phyloP scores from a whole-genome alignment of 2,113 vertebrate genomes.

The Phalacrocorax aristotelis region DNA sequence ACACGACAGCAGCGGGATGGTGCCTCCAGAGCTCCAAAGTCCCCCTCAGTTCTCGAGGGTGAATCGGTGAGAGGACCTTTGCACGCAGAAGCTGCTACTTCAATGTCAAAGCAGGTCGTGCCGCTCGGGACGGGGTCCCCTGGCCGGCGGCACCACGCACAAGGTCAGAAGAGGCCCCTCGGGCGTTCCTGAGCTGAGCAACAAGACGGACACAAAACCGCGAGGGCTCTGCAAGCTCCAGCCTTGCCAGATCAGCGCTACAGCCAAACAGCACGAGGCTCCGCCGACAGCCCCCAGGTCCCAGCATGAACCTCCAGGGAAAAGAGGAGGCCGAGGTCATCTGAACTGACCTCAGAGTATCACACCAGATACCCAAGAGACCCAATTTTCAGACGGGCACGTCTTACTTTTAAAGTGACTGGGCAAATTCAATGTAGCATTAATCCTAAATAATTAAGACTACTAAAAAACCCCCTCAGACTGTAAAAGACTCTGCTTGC shows the following conservation, averaged over 20 bases:
- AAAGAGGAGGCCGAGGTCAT: neutral
- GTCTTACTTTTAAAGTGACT: neutral
- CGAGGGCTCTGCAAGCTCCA: neutral
- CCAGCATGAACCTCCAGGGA: neutral
- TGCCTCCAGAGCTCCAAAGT: neutral
- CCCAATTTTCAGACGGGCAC: neutral
- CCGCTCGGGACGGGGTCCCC: too few relatives aligned
- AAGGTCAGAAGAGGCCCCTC: neutral
- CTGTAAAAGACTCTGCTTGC: neutral
- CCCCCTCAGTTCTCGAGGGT: accelerated
- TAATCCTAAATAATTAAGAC: neutral
- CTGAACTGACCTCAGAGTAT: accelerated
- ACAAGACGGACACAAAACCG: neutral
- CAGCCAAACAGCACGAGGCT: accelerated
- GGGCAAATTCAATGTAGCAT: neutral
- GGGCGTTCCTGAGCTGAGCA: neutral
- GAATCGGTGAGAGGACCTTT: too few relatives aligned
- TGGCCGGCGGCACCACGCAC: too few relatives aligned
- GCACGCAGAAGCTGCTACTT: neutral
- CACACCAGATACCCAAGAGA: accelerated
- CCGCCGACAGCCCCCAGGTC: accelerated
- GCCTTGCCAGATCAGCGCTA: accelerated
- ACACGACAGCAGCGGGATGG: too few relatives aligned
- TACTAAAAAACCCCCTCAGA: neutral
- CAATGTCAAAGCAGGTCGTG: accelerated